Evolutionary conservation across 2,888 invertebrate genomes (phyloP), one percentile per base, ranked within the genome.

Genomic region (Bombylius discolor): DNA sequence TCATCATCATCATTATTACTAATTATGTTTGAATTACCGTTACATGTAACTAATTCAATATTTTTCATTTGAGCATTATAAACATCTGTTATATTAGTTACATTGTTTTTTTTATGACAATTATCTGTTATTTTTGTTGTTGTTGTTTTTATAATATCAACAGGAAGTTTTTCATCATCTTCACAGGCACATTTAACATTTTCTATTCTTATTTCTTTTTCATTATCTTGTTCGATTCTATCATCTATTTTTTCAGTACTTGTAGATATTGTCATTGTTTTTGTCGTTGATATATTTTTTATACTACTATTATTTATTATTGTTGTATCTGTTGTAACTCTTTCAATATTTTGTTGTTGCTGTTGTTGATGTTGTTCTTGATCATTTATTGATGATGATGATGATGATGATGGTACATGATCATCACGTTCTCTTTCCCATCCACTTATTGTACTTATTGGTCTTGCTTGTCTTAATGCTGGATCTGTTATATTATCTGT

Each of bases 401-500:
- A 33, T 53, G 55, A 36, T 50, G 42, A n/a, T 31, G 51, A 46
- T 39, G 50, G 31, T 14, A 53, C 49, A 49, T 58, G 57, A 32
- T 68, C 68, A 42, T 68, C 73, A 69, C 65, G 76, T 65, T 81
- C 85, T 45, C 87, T 83, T 70, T 92, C 91, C 90, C 91, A 91
- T 55, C 96, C 96, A 0, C 94, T 95, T 66, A 96, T 96, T 50
- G 96, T 97, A 70, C 93, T 94, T 63, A 96, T 94, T 23, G 96
- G 96, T 49, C 91, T 82, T 65, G 93, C 91, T 69, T 91, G 91
- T 23, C 95, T 78, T 62, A 95, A 81, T n/a, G 89, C 86, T 0
- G 95, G 95, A 76, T 96, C 96, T 0, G 94, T 92, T 65, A 96
- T 91, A 72, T 95, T 92, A 74, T 96, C 95, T 0, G 93, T 89